Evolutionary conservation across 2,888 invertebrate species (phyloP), one percentile per base, ranked within the genome.

Genomic region (Melanchra persicariae): DNA sequence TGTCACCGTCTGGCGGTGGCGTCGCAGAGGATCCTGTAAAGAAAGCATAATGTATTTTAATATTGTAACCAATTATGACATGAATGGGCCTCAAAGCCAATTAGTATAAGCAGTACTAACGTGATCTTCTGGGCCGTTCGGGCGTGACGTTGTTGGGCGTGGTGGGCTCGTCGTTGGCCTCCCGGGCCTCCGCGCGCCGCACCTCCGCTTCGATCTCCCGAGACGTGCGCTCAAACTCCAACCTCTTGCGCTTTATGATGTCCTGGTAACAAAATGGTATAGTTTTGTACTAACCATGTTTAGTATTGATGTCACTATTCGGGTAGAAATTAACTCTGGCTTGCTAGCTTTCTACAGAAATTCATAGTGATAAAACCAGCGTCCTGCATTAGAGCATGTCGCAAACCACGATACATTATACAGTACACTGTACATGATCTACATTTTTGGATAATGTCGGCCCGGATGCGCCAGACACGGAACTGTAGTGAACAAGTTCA

Each of bases 171-270:
- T 87, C 91, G 22, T 89, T 91, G 2, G 93, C 95, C 52, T 95
- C 96, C 59, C 95, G 93, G 85, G 96, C 95, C 84, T 97, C 97
- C 15, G 97, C 97, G 81, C 97, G 97, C 5, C 97, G 96, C 77
- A 98, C 94, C 80, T 95, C 89, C 91, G 97, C 97, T 89, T 98
- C 98, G 80, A 98, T 98, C 88, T 98, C 98, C 63, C 97, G 97
- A 87, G 98, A 97, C n/a, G 97, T 97, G 85, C 97, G 97, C 88
- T 97, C 97, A 92, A 98, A 98, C 62, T 98, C 97, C 68, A 95
- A 94, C 83, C 97, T 97, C 82, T 97, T 97, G 74, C 97, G 96
- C 74, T 96, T 95, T 88, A 97, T 96, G 70, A 96, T 96, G 87
- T 97, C 97, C 97, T 97, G 85, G 52, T 52, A 74, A 70, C 10